Conservation (phyloP, 1,140 invertebrate genomes). For the Triops longicaudatus region DNA sequence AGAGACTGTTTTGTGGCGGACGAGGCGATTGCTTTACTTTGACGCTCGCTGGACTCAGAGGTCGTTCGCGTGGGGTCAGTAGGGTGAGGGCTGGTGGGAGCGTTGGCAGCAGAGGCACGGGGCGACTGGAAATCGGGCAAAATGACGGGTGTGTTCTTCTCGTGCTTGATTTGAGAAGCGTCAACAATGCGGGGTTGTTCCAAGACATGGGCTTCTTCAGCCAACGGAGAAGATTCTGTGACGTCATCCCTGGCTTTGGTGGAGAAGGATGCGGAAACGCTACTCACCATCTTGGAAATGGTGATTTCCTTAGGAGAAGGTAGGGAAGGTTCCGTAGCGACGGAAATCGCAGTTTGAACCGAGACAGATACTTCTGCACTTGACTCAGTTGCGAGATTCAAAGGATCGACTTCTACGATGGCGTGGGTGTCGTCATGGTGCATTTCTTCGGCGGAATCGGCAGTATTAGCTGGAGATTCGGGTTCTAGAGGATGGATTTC, state of each 20-base stretch:
- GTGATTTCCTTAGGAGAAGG: not conserved
- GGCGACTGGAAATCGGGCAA: constrained; percentile 56
- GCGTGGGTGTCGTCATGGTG: not conserved
- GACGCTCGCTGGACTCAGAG: constrained; percentile 18
- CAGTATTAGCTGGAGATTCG: not conserved
- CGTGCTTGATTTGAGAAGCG: not conserved
- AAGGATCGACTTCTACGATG: not conserved
- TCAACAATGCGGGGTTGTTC: not conserved
- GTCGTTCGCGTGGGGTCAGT: constrained; percentile 45
- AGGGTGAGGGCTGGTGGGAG: constrained; percentile 60
- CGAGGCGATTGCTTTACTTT: constrained; percentile 21
- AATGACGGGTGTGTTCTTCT: not conserved
- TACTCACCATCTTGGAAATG: not conserved
- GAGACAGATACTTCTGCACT: constrained; percentile 16
- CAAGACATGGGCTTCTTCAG: constrained; percentile 17
- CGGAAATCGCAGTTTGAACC: constrained; percentile 3
- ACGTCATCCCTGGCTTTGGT: not conserved
- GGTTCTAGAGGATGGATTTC: not conserved
- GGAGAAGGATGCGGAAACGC: not conserved
- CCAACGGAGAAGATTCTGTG: not conserved
- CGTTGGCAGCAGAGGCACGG: constrained; percentile 65
- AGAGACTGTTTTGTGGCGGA: not conserved
- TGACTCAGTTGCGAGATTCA: constrained; percentile 11
- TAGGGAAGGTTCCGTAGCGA: not conserved
- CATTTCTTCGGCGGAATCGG: not conserved